Percentiles rank a stretch among this genome's conserved stretches.
phyloP scores from a whole-genome alignment of 2,797 vertebrate genomes.

The Chrysolophus pictus region DNA sequence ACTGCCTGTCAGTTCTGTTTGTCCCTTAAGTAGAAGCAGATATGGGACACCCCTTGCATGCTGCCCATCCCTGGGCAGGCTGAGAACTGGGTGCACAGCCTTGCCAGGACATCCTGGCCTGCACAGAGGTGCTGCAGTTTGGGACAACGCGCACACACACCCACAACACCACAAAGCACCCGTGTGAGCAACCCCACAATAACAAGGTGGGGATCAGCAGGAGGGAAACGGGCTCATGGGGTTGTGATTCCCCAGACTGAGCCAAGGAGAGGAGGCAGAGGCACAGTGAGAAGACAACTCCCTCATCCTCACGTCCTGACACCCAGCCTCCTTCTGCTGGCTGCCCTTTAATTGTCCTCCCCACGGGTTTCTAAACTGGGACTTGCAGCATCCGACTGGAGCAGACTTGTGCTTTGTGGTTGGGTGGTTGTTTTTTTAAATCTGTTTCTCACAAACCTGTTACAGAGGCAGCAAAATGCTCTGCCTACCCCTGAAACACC shows the following conservation, averaged over 20 bases:
- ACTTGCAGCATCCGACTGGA: not conserved
- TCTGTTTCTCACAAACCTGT: not conserved
- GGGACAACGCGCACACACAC: not conserved
- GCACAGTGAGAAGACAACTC: not conserved
- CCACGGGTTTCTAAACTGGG: conserved; percentile 57
- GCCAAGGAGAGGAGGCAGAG: fast-evolving
- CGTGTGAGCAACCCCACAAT: fast-evolving
- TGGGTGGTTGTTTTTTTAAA: not conserved
- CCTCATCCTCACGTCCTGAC: not conserved
- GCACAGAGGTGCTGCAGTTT: not conserved
- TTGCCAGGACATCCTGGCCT: fast-evolving
- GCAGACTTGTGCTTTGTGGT: not conserved
- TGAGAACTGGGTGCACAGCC: not conserved
- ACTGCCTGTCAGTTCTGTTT: too few species aligned
- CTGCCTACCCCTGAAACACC: not conserved
- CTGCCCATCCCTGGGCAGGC: not conserved
- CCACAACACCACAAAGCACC: not conserved
- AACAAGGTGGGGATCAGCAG: not conserved
- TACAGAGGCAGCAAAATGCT: not conserved
- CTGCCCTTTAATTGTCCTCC: conserved; percentile 62
- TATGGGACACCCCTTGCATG: not conserved
- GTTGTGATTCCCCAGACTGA: fast-evolving
- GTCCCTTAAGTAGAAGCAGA: too few species aligned
- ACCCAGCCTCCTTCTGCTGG: not conserved
- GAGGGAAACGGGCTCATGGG: fast-evolving